Evolutionary conservation across 2,113 vertebrate species (phyloP).

Genomic region (Mastomys natalensis): DNA sequence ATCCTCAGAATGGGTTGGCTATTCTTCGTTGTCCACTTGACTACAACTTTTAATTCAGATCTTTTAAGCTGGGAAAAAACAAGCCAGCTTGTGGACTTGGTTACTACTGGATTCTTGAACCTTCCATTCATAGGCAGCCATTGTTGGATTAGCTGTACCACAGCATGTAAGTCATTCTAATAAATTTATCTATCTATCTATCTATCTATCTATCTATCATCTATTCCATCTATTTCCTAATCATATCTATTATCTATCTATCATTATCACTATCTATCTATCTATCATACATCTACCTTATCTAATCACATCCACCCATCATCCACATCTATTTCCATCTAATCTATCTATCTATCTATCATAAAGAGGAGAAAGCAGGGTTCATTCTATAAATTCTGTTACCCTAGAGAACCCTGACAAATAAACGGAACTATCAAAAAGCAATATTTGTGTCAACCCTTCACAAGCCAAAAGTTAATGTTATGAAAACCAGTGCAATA

Average conservation of each 20-base stretch:
- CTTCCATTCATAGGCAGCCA: neutral
- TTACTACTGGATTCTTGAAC: neutral
- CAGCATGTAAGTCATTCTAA: neutral
- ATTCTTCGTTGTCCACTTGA: neutral
- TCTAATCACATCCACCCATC: too few species aligned
- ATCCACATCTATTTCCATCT: too few species aligned
- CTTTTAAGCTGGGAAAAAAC: neutral
- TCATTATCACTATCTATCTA: too few species aligned
- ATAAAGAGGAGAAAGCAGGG: too few species aligned
- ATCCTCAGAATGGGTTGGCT: neutral
- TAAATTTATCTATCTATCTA: neutral
- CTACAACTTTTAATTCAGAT: neutral
- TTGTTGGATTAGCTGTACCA: neutral
- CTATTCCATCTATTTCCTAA: too few species aligned
- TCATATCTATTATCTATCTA: too few species aligned
- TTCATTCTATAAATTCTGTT: neutral
- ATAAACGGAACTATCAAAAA: neutral
- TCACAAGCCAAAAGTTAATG: constrained; percentile 13
- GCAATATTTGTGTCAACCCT: neutral
- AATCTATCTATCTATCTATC: too few species aligned
- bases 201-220: too few species aligned
- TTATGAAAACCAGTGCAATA: neutral
- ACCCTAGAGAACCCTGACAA: neutral
- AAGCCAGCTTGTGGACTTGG: neutral
- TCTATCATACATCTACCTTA: too few species aligned